A percentile compares a stretch with the other conserved stretches of the same genome.
These are phyloP conservation scores for Pogonocherus hispidulus DNA, from an alignment of 2,888 invertebrate species.

Conservation along the genomic window DNA sequence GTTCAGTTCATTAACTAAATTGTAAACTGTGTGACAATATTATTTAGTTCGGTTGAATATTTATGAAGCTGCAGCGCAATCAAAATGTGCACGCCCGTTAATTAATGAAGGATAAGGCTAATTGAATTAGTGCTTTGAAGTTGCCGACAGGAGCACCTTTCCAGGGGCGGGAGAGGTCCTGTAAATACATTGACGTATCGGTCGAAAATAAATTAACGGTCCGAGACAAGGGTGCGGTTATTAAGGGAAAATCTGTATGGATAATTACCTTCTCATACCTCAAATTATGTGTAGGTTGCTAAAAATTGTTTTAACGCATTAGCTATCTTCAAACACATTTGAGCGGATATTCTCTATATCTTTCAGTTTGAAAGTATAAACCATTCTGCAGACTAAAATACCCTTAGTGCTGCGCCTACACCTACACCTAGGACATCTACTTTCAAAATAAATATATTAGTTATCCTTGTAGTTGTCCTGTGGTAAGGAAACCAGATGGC, in stretches of 20 bases:
- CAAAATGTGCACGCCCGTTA: slow-evolving; percentile 61
- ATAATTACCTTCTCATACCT: neutral
- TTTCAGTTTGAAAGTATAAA: no score
- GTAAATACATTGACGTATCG: slow-evolving; percentile 36
- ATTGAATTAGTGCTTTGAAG: slow-evolving; percentile 60
- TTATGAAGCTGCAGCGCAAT: slow-evolving; percentile 62
- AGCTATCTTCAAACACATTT: no score
- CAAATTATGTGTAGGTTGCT: neutral
- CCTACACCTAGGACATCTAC: no score
- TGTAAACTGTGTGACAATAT: slow-evolving; percentile 59
- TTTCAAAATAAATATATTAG: no score
- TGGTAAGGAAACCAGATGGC: no score
- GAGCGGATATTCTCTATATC: no score
- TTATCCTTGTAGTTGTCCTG: no score
- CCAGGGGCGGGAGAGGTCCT: slow-evolving; percentile 30
- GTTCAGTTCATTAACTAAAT: slow-evolving; percentile 62
- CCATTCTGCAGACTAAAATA: no score
- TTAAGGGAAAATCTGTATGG: slow-evolving; percentile 5
- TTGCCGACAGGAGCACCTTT: slow-evolving; percentile 38
- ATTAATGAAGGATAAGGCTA: slow-evolving; percentile 59
- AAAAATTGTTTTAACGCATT: neutral
- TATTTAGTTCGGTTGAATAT: slow-evolving; percentile 62
- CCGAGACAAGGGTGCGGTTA: slow-evolving; percentile 30
- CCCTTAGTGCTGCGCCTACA: no score
- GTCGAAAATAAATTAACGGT: slow-evolving; percentile 31